Base-by-base conservation (phyloP, 2,888 invertebrate species). In the Drosophila anceps region DNA sequence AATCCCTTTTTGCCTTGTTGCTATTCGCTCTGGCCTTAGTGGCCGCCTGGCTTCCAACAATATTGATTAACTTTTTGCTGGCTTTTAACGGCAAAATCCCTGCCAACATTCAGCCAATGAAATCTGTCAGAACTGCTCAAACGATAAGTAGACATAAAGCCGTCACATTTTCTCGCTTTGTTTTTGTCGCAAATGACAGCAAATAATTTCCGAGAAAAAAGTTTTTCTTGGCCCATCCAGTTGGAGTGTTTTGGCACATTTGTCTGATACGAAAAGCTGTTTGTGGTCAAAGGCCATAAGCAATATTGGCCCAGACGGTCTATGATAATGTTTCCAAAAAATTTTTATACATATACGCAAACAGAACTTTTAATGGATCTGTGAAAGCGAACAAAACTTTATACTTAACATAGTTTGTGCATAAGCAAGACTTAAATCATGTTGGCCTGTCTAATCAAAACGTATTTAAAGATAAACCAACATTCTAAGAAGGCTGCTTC, bases 61-160 rank as follows among this genome's bases (percentile, higher is more conserved):
- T 84, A 77, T 84, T 84, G 80, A 82, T 82, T 84, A 77, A 65
- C 69, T 71, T 69, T 68, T 73, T 69, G 65, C 59, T 44, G 53
- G 54, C 53, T 75, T 79, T 75, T 58, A 76, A 76, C 71, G 75
- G 68, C 65, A 71, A 73, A 81, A 81, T 77, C 82, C 82, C 65
- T 41, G 50, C 59, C 54, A 59, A 37, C 65, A 50, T 69, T 69
- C 50, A 55, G 37, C 51, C 39, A 57, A 63, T 58, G 48, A 58
- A 66, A 68, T 68, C 69, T 82, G 84, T 81, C 79, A 75, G 54
- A 58, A 64, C 66, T 76, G 69, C 69, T 79, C 69, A 69, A 69
- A 69, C 73, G 73, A 74, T 62, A 66, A 60, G 64, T 37, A 57
- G 53, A 69, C 39, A 60, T 46, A 57, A 81, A 64, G 51, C 27